These are phyloP conservation scores for Istiophorus platypterus DNA, from an alignment of 2,113 vertebrate species.

Conservation along the genomic window DNA sequence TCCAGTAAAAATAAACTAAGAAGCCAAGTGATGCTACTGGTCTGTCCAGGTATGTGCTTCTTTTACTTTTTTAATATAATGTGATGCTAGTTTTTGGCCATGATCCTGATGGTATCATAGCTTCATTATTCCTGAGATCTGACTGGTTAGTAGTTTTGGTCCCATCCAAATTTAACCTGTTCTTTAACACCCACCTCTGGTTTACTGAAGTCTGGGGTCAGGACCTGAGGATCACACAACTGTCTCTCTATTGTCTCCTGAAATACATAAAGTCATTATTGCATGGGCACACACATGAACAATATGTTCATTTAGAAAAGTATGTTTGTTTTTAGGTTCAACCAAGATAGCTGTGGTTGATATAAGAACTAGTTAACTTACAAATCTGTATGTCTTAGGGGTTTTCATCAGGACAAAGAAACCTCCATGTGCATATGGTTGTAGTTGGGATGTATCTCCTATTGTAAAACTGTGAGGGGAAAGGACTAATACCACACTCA, in stretches of 20 bases:
- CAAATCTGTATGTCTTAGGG: slow-evolving; percentile 90
- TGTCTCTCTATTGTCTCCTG: slow-evolving; percentile 92
- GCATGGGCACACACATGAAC: not conserved
- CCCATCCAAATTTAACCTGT: not conserved
- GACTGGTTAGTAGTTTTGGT: not conserved
- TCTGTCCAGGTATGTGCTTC: not conserved
- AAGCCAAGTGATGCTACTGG: not conserved
- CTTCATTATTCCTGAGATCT: not conserved
- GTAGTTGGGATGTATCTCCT: slow-evolving; percentile 89
- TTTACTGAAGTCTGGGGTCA: slow-evolving; percentile 94
- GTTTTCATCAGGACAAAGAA: slow-evolving; percentile 93
- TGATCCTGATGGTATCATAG: no score
- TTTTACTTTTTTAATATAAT: not conserved
- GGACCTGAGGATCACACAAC: slow-evolving; percentile 88
- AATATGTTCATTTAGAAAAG: not conserved
- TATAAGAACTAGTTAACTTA: slow-evolving; percentile 82
- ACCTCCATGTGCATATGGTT: slow-evolving; percentile 93
- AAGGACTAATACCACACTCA: slow-evolving; percentile 85
- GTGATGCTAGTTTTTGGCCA: no score
- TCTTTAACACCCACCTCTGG: slow-evolving; percentile 88
- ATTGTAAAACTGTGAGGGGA: slow-evolving; percentile 95
- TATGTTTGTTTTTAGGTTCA: not conserved
- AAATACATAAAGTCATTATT: slow-evolving; percentile 34
- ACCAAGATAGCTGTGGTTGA: not conserved
- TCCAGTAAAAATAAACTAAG: not conserved